Conservation (phyloP, 1,140 invertebrate species). For the Drosophila dunni region DNA sequence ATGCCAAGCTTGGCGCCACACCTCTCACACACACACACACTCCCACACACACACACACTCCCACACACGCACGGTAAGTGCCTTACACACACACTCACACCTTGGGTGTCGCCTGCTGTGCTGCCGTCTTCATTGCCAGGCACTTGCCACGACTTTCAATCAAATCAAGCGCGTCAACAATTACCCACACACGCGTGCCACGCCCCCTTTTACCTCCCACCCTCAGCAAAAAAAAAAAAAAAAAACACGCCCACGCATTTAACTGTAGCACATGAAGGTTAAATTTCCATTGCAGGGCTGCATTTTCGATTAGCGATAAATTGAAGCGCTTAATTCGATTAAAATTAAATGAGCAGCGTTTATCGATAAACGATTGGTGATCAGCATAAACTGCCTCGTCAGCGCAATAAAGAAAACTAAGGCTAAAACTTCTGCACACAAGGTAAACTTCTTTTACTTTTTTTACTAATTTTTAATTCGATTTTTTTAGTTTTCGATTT, state of each 20-base stretch:
- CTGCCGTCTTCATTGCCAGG: slow-evolving; percentile 19
- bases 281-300: slow-evolving; percentile 51
- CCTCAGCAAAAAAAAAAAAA: background rate
- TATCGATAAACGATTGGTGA: slow-evolving; percentile 10
- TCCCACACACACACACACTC: background rate
- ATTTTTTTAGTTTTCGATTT: background rate
- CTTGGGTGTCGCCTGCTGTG: slow-evolving; percentile 13
- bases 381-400: background rate
- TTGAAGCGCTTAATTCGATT: slow-evolving; percentile 17
- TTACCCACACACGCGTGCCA: slow-evolving; percentile 69
- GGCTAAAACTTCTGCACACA: too few species aligned
- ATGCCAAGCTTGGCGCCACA: slow-evolving; percentile 64
- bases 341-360: background rate
- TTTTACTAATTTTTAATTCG: too few species aligned
- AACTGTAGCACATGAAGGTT: slow-evolving; percentile 63
- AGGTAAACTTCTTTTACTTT: too few species aligned
- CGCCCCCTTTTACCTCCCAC: slow-evolving; percentile 14
- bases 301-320: slow-evolving; percentile 8
- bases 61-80: background rate
- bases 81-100: background rate
- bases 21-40: slow-evolving; percentile 7
- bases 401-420: too few species aligned
- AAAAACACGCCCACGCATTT: slow-evolving; percentile 48
- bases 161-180: slow-evolving; percentile 75
- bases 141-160: slow-evolving; percentile 73